A percentile compares a stretch with the other conserved stretches of the same genome.
Conservation (phyloP, 1,140 invertebrate species). For the Sminthurinus signatus region DNA sequence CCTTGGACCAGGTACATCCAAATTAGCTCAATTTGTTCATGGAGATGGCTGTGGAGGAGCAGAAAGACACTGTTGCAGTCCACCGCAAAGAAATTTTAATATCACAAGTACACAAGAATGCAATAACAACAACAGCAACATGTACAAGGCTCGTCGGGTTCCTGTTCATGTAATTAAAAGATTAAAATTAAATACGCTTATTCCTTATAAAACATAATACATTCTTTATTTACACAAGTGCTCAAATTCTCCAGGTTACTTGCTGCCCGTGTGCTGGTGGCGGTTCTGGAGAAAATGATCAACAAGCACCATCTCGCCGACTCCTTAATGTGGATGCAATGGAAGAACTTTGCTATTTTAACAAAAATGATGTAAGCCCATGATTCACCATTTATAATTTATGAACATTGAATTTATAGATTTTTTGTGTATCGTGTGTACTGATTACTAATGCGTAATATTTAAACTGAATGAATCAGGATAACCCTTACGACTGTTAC, state of each 20-base stretch:
- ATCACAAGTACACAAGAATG: not conserved
- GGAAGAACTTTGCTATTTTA: slow-evolving; percentile 8
- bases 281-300: not conserved
- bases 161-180: too few relatives aligned
- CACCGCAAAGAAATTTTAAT: not conserved
- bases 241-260: not conserved
- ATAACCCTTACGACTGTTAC: not conserved
- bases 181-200: too few relatives aligned
- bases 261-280: too few relatives aligned
- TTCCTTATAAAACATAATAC: too few relatives aligned
- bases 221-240: too few relatives aligned
- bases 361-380: slow-evolving; percentile 7
- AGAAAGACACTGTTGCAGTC: not conserved
- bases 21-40: slow-evolving; percentile 4
- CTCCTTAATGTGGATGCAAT: slow-evolving; percentile 7
- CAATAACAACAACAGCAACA: not conserved
- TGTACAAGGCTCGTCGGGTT: too few relatives aligned
- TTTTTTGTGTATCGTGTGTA: too few relatives aligned
- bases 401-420: too few relatives aligned
- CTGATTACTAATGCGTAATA: too few relatives aligned
- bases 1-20: too few relatives aligned
- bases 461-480: too few relatives aligned
- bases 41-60: not conserved
- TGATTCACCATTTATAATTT: too few relatives aligned
- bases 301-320: not conserved